Evolutionary conservation across 2,888 invertebrate species (phyloP).

Genomic region (Trichopria drosophilae): DNA sequence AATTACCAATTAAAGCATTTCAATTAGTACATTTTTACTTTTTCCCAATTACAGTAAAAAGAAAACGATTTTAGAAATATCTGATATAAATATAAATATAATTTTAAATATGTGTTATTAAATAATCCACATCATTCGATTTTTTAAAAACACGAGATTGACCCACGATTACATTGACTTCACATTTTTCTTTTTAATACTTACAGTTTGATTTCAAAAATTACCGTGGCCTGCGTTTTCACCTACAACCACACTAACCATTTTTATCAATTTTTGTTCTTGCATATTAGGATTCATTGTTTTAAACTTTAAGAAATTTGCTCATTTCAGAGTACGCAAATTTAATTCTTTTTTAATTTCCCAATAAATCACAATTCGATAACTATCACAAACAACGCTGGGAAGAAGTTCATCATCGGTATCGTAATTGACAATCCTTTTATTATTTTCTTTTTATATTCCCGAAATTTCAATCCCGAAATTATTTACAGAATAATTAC

Average conservation of each 20-base stretch:
- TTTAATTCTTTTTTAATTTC: conserved; percentile 5
- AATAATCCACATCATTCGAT: background rate
- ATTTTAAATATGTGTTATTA: background rate
- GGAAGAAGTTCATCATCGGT: background rate
- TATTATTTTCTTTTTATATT: conserved; percentile 1
- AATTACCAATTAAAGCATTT: no score
- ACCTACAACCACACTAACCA: background rate
- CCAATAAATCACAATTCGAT: background rate
- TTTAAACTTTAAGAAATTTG: background rate
- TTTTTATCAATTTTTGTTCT: conserved; percentile 4
- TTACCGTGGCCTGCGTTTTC: background rate
- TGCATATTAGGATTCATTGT: background rate
- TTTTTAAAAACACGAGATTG: background rate
- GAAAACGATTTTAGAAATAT: no score
- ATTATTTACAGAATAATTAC: no score
- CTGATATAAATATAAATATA: no score
- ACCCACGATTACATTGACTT: background rate
- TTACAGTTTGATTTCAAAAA: background rate
- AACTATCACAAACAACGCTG: background rate
- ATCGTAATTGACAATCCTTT: background rate
- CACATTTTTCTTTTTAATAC: conserved; percentile 2
- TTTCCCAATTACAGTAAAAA: no score
- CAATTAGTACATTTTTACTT: no score
- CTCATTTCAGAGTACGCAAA: background rate
- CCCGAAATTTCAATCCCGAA: conserved; percentile 3